Evolutionary conservation across 2,888 invertebrate genomes (phyloP), one percentile per base, ranked within the genome.

Genomic region (Dorcus hopei): DNA sequence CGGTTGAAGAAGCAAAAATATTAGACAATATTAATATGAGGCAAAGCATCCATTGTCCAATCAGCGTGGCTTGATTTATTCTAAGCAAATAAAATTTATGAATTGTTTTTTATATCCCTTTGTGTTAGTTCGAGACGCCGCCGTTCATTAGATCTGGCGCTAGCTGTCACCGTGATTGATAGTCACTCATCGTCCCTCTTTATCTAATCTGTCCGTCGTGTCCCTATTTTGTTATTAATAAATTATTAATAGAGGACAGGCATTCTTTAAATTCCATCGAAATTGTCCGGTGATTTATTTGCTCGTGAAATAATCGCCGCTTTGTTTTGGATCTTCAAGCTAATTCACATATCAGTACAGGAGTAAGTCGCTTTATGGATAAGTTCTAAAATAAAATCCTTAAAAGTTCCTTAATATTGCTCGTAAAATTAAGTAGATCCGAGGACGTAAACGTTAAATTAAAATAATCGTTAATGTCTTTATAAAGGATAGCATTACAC

Each of bases 81-180:
- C 64, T 62, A 61, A 59, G 67, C 68, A 66, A 65, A 65, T 65
- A 63, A 64, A 65, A 68, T 68, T 66, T 68, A 66, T 66, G 68
- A 65, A 66, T 65, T 64, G 58, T 33, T 64, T 61, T 65, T 62
- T 64, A 64, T 63, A 61, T 62, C 61, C 63, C 68, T 69, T 69
- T 68, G 68, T 67, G 64, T 65, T 64, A 60, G 54, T 63, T 58
- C 59, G 63, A 67, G 68, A 68, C 70, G 69, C 69, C 71, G 71
- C 64, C 68, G 67, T 67, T 67, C 70, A 69, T 70, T 69, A 70
- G 68, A 62, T 61, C 65, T 68, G 69, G 69, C 70, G 70, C 69
- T 70, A 58, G 66, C 65, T 63, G 68, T 67, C 68, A 63, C 54
- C 52, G 59, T 68, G 68, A 68, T 68, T 68, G 66, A 67, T 67